phyloP scores from a whole-genome alignment of 2,113 vertebrate genomes.

The Grammomys surdaster region DNA sequence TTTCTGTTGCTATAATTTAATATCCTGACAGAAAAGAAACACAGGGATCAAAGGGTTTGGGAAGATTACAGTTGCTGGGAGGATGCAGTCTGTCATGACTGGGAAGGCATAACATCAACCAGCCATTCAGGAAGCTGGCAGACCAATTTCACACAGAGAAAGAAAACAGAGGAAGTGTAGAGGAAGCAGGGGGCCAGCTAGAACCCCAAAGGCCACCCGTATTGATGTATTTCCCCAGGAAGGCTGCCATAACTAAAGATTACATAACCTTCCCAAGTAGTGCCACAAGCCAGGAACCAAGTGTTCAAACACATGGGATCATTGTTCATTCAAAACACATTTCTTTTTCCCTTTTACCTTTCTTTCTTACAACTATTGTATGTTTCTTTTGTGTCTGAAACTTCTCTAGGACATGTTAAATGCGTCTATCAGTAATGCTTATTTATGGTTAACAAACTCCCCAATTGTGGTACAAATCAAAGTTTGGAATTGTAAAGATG shows the following conservation, averaged over 20 bases:
- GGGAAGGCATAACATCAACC: background rate
- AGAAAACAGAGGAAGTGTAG: background rate
- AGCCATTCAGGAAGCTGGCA: background rate
- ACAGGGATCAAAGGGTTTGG: no score
- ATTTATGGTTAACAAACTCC: slow-evolving; percentile 23
- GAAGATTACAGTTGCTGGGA: background rate
- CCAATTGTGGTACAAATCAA: slow-evolving; percentile 12
- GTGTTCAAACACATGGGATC: background rate
- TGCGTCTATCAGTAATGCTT: background rate
- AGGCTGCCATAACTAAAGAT: background rate
- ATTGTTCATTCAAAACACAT: no score
- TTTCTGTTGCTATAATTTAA: background rate
- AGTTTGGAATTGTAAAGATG: slow-evolving; percentile 57
- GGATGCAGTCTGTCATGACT: background rate
- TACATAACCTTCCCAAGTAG: background rate
- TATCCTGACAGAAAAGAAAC: background rate
- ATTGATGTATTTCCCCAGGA: background rate
- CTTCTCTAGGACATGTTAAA: slow-evolving; percentile 41
- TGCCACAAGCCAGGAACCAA: no score
- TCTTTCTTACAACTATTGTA: background rate
- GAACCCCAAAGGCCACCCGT: no score
- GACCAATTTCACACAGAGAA: background rate
- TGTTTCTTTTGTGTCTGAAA: slow-evolving; percentile 39
- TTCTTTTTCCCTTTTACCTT: background rate
- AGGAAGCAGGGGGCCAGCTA: no score